Evolutionary conservation across 2,113 vertebrate genomes (phyloP).

Genomic region (Narcine bancroftii): DNA sequence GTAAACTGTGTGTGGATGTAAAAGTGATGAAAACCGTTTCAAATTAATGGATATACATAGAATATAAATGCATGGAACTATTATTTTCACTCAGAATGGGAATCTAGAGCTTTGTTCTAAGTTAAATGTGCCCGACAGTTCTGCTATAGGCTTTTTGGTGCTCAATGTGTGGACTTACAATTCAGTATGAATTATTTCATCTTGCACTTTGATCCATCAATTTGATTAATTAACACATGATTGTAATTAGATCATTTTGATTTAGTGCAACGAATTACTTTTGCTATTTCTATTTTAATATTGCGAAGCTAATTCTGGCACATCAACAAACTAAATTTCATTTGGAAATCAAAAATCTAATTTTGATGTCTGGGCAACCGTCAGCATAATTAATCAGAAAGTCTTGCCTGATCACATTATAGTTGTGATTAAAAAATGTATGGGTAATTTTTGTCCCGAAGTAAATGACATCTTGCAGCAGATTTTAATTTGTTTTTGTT

Average conservation of each 20-base stretch:
- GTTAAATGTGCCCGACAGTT: neutral
- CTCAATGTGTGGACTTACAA: neutral
- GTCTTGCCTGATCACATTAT: neutral
- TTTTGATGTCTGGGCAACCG: too few relatives aligned
- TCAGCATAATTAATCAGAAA: too few relatives aligned
- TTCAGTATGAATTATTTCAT: neutral
- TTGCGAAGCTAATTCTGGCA: neutral
- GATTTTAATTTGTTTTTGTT: neutral
- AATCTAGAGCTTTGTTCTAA: neutral
- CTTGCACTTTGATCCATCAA: neutral
- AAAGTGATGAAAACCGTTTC: neutral
- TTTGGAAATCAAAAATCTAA: too few relatives aligned
- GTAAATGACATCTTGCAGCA: neutral
- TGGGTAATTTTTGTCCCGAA: neutral
- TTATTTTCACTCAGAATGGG: constrained; percentile 1
- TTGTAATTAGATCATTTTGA: neutral
- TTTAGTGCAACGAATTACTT: neutral
- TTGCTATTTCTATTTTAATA: neutral
- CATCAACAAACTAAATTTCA: neutral
- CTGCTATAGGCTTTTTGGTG: neutral
- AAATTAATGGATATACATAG: neutral
- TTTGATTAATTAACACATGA: neutral
- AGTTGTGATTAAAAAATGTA: neutral
- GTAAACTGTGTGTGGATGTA: too few relatives aligned
- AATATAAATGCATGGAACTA: neutral